Conservation (phyloP, 2,797 vertebrate species). For the Okamejei kenojei region DNA sequence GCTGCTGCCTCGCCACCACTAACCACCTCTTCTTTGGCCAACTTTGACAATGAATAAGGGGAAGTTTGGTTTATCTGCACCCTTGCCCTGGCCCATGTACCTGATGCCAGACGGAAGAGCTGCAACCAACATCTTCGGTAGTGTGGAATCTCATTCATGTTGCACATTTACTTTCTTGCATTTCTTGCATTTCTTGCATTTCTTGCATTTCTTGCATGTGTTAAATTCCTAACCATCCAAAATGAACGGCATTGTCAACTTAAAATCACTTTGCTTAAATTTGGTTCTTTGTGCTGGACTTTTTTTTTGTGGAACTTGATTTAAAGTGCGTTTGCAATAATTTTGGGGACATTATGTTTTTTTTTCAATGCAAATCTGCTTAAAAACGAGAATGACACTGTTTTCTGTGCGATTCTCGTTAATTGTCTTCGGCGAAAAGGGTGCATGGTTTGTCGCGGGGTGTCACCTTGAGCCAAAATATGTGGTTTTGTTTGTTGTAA, state of each 20-base stretch:
- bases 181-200: background rate
- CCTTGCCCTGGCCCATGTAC: slow-evolving; percentile 67
- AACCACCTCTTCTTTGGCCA: slow-evolving; percentile 18
- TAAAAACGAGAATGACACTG: background rate
- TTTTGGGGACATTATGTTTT: too few relatives aligned
- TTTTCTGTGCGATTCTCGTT: background rate
- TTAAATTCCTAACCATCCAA: background rate
- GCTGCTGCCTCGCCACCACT: slow-evolving; percentile 35
- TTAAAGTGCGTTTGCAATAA: background rate
- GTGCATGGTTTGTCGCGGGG: background rate
- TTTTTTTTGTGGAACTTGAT: slow-evolving; percentile 21
- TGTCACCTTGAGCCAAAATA: background rate
- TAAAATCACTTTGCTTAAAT: background rate
- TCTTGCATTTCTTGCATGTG: background rate
- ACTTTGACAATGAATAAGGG: slow-evolving; percentile 57
- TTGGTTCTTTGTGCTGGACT: background rate
- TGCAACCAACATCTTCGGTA: slow-evolving; percentile 57
- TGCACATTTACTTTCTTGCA: background rate
- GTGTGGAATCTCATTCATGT: background rate
- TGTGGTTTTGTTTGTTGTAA: background rate
- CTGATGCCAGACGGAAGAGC: slow-evolving; percentile 65
- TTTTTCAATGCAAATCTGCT: background rate
- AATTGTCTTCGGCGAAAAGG: background rate
- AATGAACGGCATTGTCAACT: background rate
- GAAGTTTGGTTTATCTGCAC: slow-evolving; percentile 53